A percentile compares a stretch with the other conserved stretches of the same genome.
phyloP scores from a whole-genome alignment of 2,797 vertebrate genomes.

The Crocodylus rhombifer region DNA sequence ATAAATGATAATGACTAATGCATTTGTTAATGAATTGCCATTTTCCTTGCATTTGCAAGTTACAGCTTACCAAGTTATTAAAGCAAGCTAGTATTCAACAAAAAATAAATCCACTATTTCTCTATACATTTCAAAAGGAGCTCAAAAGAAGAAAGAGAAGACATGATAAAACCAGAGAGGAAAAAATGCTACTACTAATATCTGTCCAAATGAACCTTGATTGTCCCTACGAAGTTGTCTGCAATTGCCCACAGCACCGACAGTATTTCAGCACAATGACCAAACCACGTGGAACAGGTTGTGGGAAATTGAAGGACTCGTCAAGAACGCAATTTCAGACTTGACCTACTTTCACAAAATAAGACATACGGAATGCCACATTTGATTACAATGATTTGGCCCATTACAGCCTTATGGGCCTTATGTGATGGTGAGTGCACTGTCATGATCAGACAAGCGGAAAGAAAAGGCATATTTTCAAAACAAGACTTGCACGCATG shows the following conservation, averaged over 20 bases:
- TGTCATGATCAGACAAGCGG: conserved; percentile 85
- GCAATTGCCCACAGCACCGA: conserved; percentile 35
- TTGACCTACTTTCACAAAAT: conserved; percentile 90
- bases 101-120: background rate
- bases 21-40: too few relatives aligned
- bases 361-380: conserved; percentile 85
- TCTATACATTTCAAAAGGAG: too few relatives aligned
- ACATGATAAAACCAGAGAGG: background rate
- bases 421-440: conserved; percentile 75
- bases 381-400: conserved; percentile 85
- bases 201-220: conserved; percentile 16
- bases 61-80: too few relatives aligned
- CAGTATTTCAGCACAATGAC: background rate
- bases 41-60: too few relatives aligned
- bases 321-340: conserved; percentile 83
- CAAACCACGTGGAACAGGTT: conserved; percentile 45
- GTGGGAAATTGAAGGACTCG: conserved; percentile 63
- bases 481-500: conserved; percentile 80
- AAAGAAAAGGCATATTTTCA: conserved; percentile 85
- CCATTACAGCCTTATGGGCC: conserved; percentile 83
- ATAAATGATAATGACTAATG: too few relatives aligned
- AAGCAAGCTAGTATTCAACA: too few relatives aligned
- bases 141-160: background rate
- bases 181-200: background rate
- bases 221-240: conserved; percentile 40